A percentile compares a stretch with the other conserved stretches of the same genome.
phyloP scores from a whole-genome alignment of 2,888 invertebrate genomes.

The Laothoe populi region DNA sequence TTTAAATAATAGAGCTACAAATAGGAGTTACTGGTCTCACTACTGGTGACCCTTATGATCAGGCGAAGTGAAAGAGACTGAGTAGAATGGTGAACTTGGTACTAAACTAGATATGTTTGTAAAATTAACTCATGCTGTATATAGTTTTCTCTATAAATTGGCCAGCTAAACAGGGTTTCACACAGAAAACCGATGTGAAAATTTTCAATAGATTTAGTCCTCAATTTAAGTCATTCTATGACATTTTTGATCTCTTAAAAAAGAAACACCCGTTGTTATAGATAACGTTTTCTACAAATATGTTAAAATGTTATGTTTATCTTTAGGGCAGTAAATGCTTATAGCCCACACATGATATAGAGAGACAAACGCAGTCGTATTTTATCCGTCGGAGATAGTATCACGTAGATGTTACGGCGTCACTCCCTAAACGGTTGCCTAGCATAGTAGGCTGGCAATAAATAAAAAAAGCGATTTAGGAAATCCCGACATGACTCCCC shows the following conservation, averaged over 20 bases:
- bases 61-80: no score
- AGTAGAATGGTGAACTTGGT: no score
- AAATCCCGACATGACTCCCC: constrained; percentile 80
- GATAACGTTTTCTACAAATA: neutral
- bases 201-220: neutral
- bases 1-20: no score
- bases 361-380: constrained; percentile 49
- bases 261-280: neutral
- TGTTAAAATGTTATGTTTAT: constrained; percentile 18
- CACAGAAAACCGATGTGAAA: no score
- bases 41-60: no score
- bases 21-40: no score
- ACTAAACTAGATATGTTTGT: no score
- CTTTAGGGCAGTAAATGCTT: constrained; percentile 22
- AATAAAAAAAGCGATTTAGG: constrained; percentile 81
- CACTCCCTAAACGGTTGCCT: constrained; percentile 71
- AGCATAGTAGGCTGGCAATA: constrained; percentile 71
- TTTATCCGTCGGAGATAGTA: constrained; percentile 55
- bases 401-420: constrained; percentile 67
- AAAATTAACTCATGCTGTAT: no score
- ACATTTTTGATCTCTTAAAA: neutral
- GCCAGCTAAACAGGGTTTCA: no score
- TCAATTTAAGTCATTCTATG: neutral
- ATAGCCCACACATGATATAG: constrained; percentile 40
- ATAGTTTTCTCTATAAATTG: no score